Conservation (phyloP, 2,113 vertebrate species). For the Muscicapa adusta region DNA sequence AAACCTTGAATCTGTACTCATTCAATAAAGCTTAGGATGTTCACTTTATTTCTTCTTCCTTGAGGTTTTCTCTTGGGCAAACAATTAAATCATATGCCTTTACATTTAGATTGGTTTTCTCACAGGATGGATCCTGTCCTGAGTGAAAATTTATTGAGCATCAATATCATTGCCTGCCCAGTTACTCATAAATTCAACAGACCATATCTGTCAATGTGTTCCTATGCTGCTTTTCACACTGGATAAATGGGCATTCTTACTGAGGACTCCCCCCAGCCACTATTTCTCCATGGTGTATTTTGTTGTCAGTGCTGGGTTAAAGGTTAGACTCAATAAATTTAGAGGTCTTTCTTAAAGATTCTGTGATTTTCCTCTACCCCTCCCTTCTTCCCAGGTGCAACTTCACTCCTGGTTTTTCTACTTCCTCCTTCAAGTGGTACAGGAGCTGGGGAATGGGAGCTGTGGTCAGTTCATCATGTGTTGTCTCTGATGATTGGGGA, state of each 20-base stretch:
- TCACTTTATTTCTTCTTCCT: neutral
- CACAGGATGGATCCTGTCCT: neutral
- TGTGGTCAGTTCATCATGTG: neutral
- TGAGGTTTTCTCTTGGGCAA: neutral
- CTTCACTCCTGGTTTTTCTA: neutral
- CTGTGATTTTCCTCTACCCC: neutral
- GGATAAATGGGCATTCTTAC: neutral
- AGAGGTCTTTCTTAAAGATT: neutral
- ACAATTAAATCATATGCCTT: neutral
- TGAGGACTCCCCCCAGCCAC: neutral
- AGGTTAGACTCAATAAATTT: accelerated
- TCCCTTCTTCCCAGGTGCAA: neutral
- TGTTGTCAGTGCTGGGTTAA: neutral
- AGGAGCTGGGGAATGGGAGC: too few species aligned
- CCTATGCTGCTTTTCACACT: neutral
- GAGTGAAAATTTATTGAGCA: neutral
- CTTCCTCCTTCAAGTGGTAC: neutral
- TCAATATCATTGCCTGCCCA: neutral
- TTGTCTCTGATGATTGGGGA: neutral
- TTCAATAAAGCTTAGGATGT: neutral
- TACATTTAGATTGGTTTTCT: neutral
- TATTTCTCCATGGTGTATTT: neutral
- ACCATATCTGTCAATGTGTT: neutral
- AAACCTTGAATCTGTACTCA: neutral
- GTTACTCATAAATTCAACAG: slow-evolving; percentile 16